Percentiles rank a stretch among this genome's conserved stretches.
Conservation (phyloP, 2,888 invertebrate species). For the Harmothoe impar region DNA sequence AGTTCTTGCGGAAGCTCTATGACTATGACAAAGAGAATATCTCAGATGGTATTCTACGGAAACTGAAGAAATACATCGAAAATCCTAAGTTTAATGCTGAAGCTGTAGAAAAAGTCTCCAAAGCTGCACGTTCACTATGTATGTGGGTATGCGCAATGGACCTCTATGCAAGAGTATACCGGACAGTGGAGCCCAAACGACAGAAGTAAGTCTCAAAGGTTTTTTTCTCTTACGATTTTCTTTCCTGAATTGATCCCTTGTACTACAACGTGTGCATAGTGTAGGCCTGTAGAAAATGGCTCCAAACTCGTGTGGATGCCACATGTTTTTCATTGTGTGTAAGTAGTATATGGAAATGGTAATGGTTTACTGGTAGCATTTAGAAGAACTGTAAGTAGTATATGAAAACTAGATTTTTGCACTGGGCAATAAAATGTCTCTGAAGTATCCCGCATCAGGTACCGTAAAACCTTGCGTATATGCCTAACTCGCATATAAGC, state of each 20-base stretch:
- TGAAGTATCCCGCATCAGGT: no score
- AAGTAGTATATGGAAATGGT: no score
- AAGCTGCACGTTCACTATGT: slow-evolving; percentile 95
- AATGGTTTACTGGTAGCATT: no score
- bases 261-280: not conserved
- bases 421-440: no score
- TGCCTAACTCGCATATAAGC: no score
- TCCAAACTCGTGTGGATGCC: no score
- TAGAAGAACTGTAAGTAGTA: no score
- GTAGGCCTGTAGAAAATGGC: no score
- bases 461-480: no score
- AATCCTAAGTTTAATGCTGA: slow-evolving; percentile 94
- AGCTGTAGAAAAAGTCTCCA: slow-evolving; percentile 91
- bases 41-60: slow-evolving; percentile 88
- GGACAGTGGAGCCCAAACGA: slow-evolving; percentile 94
- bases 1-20: slow-evolving; percentile 91
- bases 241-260: not conserved
- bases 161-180: slow-evolving; percentile 93
- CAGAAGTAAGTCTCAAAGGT: slow-evolving; percentile 86
- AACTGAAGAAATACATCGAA: slow-evolving; percentile 91
- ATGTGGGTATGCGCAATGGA: slow-evolving; percentile 96
- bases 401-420: no score
- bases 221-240: not conserved
- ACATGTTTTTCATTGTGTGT: no score
- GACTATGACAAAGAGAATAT: slow-evolving; percentile 95